Base-by-base conservation (phyloP, 2,888 invertebrate genomes). In the Euclidia mi region DNA sequence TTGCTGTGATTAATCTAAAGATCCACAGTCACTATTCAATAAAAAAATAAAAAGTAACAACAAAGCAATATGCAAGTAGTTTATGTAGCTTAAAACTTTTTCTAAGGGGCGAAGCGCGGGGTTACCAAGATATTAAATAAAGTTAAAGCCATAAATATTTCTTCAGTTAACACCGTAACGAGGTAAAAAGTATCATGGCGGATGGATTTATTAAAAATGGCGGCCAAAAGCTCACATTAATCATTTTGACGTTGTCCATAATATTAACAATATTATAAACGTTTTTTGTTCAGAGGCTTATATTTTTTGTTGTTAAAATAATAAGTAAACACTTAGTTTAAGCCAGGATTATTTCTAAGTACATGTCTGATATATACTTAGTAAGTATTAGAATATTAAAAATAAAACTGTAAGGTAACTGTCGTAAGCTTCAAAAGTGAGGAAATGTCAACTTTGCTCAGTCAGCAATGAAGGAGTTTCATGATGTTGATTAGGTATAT, bases 81-180 rank as follows among this genome's bases (percentile, higher is more conserved):
- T 70, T 76, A 76, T 69, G 84, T 66, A 86, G 91, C 90, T 92
- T 92, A 90, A 88, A 93, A 93, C 84, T 92, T 92, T 73, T 76
- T 25, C 71, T 70, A 58, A 72, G 74, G 75, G 76, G 78, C 74
- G 81, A 81, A 69, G 77, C 78, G 50, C 56, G 60, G 58, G 64
- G 66, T 72, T 62, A 70, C 58, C 58, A 42, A 46, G 89, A 94
- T 95, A 95, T 95, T 95, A 94, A 94, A 95, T 92, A 95, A 95
- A 94, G 93, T 95, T 94, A 79, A 71, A 69, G 87, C 90, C 83
- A 95, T 95, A 95, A 95, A 95, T 95, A 94, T 92, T 92, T 90
- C 90, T 93, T 91, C 87, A 89, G 90, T 83, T 91, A 88, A 89
- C 89, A 87, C 85, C 72, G 87, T 84, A 86, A 90, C 88, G 82